phyloP scores from a whole-genome alignment of 2,113 vertebrate genomes.

The Trinectes maculatus region DNA sequence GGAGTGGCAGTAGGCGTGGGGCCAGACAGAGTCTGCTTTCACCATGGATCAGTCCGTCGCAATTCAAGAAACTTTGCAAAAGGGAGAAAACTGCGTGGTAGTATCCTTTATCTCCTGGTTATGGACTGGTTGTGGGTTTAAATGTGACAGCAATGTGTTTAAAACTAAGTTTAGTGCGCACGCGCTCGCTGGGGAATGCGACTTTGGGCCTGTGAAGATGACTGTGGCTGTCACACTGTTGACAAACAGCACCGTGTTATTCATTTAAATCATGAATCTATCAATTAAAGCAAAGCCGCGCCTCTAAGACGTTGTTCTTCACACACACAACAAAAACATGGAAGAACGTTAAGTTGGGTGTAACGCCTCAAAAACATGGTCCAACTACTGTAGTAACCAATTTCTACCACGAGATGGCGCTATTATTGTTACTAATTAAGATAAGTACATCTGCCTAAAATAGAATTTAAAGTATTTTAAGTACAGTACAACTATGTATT shows the following conservation, averaged over 20 bases:
- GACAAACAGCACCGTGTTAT: too few relatives aligned
- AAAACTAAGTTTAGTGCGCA: background rate
- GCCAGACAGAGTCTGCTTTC: background rate
- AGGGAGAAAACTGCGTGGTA: slow-evolving; percentile 83
- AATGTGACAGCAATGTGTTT: background rate
- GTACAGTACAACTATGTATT: too few relatives aligned
- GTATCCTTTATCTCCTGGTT: slow-evolving; percentile 86
- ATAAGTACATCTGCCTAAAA: too few relatives aligned
- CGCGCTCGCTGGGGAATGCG: too few relatives aligned
- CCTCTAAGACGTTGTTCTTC: background rate
- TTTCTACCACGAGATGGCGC: slow-evolving; percentile 60
- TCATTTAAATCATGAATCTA: background rate
- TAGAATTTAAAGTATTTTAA: too few relatives aligned
- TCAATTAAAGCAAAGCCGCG: background rate
- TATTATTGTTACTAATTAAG: too few relatives aligned
- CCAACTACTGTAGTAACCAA: slow-evolving; percentile 23
- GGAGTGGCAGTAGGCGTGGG: background rate
- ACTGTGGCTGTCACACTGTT: background rate
- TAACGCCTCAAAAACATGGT: slow-evolving; percentile 10
- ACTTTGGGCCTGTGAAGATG: slow-evolving; percentile 7
- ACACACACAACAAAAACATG: too few relatives aligned
- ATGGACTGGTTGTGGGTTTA: background rate
- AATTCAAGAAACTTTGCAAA: slow-evolving; percentile 87
- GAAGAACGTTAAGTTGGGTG: slow-evolving; percentile 26
- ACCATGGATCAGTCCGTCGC: slow-evolving; percentile 93